Evolutionary conservation across 2,888 invertebrate genomes (phyloP).

Genomic region (Drosophila paracracens): DNA sequence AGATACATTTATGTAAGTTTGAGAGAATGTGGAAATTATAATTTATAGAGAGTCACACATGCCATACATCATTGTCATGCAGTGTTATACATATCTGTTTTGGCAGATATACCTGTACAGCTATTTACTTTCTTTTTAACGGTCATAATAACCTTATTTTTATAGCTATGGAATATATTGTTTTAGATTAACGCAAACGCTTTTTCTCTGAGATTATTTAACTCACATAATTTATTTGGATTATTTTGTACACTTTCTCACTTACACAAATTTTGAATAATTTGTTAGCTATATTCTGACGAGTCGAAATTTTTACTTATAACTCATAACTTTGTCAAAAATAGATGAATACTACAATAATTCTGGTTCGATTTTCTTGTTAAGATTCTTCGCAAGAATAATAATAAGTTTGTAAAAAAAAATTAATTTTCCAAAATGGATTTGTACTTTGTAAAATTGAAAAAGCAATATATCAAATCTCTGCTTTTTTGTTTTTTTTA

Average conservation of each 20-base stretch:
- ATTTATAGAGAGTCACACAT: slow-evolving; percentile 22
- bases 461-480: background rate
- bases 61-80: slow-evolving; percentile 32
- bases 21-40: slow-evolving; percentile 31
- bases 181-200: background rate
- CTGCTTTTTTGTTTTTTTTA: background rate
- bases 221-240: background rate
- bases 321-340: background rate
- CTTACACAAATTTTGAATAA: background rate
- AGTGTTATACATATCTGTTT: slow-evolving; percentile 3
- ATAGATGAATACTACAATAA: background rate
- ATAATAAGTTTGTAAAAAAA: background rate
- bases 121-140: slow-evolving; percentile 20
- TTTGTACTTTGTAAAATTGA: background rate
- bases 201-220: background rate
- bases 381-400: background rate
- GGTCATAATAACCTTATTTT: background rate
- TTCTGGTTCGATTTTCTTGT: background rate
- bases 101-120: background rate
- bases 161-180: background rate
- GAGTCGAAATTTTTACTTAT: background rate
- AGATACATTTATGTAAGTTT: slow-evolving; percentile 33
- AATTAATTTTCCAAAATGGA: background rate
- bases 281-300: background rate
- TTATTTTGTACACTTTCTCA: background rate